Evolutionary conservation across 2,113 vertebrate species (phyloP), one percentile per base, ranked within the genome.

Genomic region (Equus przewalskii): DNA sequence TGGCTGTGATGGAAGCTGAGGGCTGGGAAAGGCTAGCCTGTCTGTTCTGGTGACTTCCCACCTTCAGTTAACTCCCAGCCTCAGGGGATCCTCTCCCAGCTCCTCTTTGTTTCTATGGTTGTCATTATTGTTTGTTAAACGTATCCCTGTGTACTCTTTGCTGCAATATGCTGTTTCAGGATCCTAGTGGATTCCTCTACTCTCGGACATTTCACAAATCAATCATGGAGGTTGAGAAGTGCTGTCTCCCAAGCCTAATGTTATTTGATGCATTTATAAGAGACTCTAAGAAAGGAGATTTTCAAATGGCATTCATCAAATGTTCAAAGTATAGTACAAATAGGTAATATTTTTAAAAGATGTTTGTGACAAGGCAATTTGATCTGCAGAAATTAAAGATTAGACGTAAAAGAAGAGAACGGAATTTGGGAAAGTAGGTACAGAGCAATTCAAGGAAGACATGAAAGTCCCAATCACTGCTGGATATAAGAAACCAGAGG

Each of bases 51-150:
- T 96, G 87, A 85, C 87, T 88, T 96, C 62, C 67, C 84, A 79
- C 41, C 51, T 96, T 97, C 97, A 96, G 76, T 97, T 97, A 97
- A 97, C 83, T 97, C 72, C n/a, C 67, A 72, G 95, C 93, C 94
- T 93, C 62, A 0, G 28, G 64, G 89, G 93, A 93, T 51, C 73
- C 81, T 94, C 89, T 76, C 24, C 26, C 26, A 54, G 67, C 56
- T 78, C 80, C 69, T 70, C 89, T 97, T 91, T 96, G 96, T 96
- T 97, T 97, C 95, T 91, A 49, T 94, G 97, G 94, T 80, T 72
- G 81, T 96, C 94, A 44, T 51, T 82, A 62, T 41, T 1, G 0
- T 76, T 89, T 85, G 54, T 82, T 82, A 89, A 95, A 94, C 72
- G 67, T 83, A 82, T 97, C 76, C 49, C 80, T 91, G 11, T 18